These are phyloP conservation scores for Drosophila mimica DNA, from an alignment of 2,888 invertebrate genomes.

Conservation along the genomic window DNA sequence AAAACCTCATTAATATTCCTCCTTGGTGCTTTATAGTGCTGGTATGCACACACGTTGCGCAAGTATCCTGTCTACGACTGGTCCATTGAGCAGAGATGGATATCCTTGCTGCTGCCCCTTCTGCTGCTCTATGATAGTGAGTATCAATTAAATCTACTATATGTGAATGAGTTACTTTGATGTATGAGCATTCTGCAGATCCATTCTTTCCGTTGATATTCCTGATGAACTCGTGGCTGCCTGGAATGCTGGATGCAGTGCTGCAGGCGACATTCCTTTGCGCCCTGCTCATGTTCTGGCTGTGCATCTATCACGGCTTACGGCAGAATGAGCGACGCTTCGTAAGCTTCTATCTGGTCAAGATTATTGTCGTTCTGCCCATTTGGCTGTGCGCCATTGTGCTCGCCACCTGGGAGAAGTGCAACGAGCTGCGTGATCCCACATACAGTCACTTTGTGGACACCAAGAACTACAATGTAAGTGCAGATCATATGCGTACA, in stretches of 20 bases:
- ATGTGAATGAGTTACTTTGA: not conserved
- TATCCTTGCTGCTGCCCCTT: constrained; percentile 93
- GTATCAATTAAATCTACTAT: constrained; percentile 61
- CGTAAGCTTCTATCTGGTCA: constrained; percentile 95
- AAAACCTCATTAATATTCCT: not conserved
- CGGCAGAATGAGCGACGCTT: constrained; percentile 95
- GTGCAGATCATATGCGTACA: constrained; percentile 50
- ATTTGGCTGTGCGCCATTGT: constrained; percentile 95
- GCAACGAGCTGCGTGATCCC: constrained; percentile 94
- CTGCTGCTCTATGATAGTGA: constrained; percentile 96
- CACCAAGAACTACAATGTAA: constrained; percentile 92
- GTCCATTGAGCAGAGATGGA: constrained; percentile 99
- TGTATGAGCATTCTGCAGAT: constrained; percentile 87
- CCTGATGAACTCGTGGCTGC: constrained; percentile 94
- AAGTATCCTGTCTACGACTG: constrained; percentile 96
- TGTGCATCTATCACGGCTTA: constrained; percentile 97
- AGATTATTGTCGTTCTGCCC: constrained; percentile 93
- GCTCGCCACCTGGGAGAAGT: constrained; percentile 95
- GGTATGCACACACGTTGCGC: constrained; percentile 95
- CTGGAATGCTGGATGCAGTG: constrained; percentile 95
- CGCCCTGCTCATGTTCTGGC: constrained; percentile 95
- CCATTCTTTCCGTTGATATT: constrained; percentile 96
- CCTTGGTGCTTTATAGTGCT: constrained; percentile 88
- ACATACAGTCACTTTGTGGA: constrained; percentile 96
- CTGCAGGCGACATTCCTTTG: constrained; percentile 96